Evolutionary conservation across 2,888 invertebrate species (phyloP).

Genomic region (Amiota minor): DNA sequence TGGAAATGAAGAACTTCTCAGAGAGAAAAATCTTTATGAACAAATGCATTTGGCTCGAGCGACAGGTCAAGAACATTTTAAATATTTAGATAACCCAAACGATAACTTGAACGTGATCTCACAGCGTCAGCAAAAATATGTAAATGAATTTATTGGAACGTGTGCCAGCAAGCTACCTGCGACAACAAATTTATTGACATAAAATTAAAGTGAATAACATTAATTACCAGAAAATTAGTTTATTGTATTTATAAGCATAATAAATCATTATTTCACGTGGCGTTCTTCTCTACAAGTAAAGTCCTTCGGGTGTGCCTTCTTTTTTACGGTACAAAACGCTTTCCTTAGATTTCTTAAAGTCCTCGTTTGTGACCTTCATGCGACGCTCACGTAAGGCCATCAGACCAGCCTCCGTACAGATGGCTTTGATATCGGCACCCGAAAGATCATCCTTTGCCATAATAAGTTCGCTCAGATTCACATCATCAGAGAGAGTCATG

Average conservation of each 20-base stretch:
- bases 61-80: slow-evolving; percentile 50
- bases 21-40: slow-evolving; percentile 36
- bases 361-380: slow-evolving; percentile 99
- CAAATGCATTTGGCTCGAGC: slow-evolving; percentile 42
- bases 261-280: not conserved
- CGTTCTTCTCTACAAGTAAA: slow-evolving; percentile 87
- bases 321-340: slow-evolving; percentile 99
- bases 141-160: slow-evolving; percentile 46
- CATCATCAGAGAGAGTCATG: slow-evolving; percentile 98
- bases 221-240: slow-evolving; percentile 13
- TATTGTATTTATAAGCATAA: slow-evolving; percentile 26
- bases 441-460: slow-evolving; percentile 99
- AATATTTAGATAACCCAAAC: slow-evolving; percentile 46
- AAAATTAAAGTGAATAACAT: slow-evolving; percentile 33
- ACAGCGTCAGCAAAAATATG: slow-evolving; percentile 52
- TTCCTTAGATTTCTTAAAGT: slow-evolving; percentile 99
- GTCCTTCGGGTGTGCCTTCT: slow-evolving; percentile 98
- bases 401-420: slow-evolving; percentile 99
- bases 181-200: slow-evolving; percentile 52
- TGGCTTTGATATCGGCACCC: slow-evolving; percentile 97
- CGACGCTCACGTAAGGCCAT: slow-evolving; percentile 97
- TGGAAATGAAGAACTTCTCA: slow-evolving; percentile 32
- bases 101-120: slow-evolving; percentile 44
- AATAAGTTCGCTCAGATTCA: slow-evolving; percentile 96
- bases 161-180: slow-evolving; percentile 46